phyloP scores from a whole-genome alignment of 2,113 vertebrate species.

The Pelecanus crispus region DNA sequence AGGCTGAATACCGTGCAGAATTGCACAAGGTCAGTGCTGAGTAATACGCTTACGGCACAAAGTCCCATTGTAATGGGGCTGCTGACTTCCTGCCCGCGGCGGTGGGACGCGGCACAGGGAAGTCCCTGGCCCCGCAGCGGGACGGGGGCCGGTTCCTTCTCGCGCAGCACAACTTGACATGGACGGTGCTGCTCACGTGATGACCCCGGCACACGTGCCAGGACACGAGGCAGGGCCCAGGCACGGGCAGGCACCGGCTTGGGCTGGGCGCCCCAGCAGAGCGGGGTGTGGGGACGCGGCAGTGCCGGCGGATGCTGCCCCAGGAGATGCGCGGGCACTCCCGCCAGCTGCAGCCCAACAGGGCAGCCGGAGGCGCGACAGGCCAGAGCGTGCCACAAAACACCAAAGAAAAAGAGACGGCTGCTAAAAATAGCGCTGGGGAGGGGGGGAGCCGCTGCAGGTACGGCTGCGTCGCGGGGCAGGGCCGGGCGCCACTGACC shows the following conservation, averaged over 20 bases:
- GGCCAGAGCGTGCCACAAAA: not conserved
- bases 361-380: not conserved
- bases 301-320: not conserved
- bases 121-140: not conserved
- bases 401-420: not conserved
- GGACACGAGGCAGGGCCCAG: slow-evolving; percentile 19
- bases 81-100: slow-evolving; percentile 40
- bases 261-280: not conserved
- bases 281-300: not conserved
- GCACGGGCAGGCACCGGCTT: slow-evolving; percentile 17
- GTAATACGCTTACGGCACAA: slow-evolving; percentile 58
- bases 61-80: slow-evolving; percentile 62
- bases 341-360: not conserved
- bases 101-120: slow-evolving; percentile 25
- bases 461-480: not conserved
- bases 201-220: not conserved
- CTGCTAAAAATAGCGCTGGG: slow-evolving; percentile 6
- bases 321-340: not conserved
- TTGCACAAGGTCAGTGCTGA: slow-evolving; percentile 70
- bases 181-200: not conserved
- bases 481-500: not conserved
- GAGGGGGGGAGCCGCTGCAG: not conserved
- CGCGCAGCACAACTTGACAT: not conserved
- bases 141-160: not conserved
- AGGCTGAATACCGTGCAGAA: slow-evolving; percentile 49